phyloP scores from a whole-genome alignment of 2,888 invertebrate species.

The Trichacis sp. region DNA sequence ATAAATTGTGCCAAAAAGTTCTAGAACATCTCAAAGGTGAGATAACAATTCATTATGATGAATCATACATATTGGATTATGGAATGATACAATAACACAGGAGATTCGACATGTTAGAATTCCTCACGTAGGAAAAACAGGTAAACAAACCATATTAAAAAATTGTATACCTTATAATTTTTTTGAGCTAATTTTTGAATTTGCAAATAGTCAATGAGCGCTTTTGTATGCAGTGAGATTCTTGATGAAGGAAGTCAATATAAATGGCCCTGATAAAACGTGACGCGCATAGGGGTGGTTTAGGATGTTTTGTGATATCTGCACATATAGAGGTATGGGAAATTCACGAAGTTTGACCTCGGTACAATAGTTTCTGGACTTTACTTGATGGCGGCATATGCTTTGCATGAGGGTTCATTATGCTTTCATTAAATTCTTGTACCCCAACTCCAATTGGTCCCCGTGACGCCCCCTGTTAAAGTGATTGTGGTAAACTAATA shows the following conservation, averaged over 20 bases:
- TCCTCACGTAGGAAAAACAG: too few relatives aligned
- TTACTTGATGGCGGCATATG: conserved; percentile 35
- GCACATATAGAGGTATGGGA: conserved; percentile 43
- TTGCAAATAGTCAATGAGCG: too few relatives aligned
- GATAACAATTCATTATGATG: too few relatives aligned
- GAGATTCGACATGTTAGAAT: too few relatives aligned
- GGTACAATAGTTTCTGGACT: conserved; percentile 23
- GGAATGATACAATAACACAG: too few relatives aligned
- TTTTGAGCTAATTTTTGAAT: too few relatives aligned
- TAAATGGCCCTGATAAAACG: conserved; percentile 42
- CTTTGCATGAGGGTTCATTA: conserved; percentile 46
- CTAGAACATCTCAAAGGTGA: too few relatives aligned
- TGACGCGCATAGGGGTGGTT: conserved; percentile 41
- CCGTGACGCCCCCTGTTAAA: background rate
- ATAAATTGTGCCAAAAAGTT: too few relatives aligned
- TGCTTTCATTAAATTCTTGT: conserved; percentile 34
- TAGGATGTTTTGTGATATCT: conserved; percentile 22
- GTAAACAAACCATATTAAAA: too few relatives aligned
- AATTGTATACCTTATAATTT: too few relatives aligned
- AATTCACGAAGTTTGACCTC: conserved; percentile 34
- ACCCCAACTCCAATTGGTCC: conserved; percentile 8
- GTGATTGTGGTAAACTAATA: conserved; percentile 2
- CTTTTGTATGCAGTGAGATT: conserved; percentile 9
- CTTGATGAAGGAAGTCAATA: conserved; percentile 35
- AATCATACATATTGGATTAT: too few relatives aligned